Evolutionary conservation across 1,140 invertebrate species (phyloP).

Genomic region (Tribolium castaneum): DNA sequence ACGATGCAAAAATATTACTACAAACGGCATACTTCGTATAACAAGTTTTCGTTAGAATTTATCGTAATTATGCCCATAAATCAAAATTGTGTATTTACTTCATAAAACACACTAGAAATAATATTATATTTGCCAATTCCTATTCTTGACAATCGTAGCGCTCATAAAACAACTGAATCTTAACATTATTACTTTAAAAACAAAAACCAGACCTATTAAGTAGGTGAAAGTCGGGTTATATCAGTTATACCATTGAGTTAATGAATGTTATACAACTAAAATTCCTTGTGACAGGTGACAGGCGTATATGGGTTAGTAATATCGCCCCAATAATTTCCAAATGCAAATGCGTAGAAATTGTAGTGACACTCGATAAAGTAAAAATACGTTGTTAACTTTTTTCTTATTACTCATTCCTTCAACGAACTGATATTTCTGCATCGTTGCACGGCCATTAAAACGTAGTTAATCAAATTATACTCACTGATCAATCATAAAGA

Average conservation of each 20-base stretch:
- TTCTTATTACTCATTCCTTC: too few relatives aligned
- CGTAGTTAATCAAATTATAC: neutral
- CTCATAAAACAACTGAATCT: neutral
- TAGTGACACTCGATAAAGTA: too few relatives aligned
- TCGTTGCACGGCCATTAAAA: neutral
- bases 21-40: too few relatives aligned
- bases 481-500: neutral
- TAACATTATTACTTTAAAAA: neutral
- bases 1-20: too few relatives aligned
- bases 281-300: neutral
- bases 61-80: too few relatives aligned
- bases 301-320: neutral
- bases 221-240: neutral
- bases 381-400: too few relatives aligned
- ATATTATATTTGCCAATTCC: too few relatives aligned
- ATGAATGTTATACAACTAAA: neutral
- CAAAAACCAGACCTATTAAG: neutral
- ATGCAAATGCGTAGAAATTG: neutral
- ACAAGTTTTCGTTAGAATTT: too few relatives aligned
- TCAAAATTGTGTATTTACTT: too few relatives aligned
- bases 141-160: too few relatives aligned
- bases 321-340: neutral
- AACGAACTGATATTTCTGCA: neutral
- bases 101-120: too few relatives aligned
- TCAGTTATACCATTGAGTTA: neutral